Evolutionary conservation across 1,140 invertebrate genomes (phyloP), one percentile per base, ranked within the genome.

Genomic region (Nymphalis io): DNA sequence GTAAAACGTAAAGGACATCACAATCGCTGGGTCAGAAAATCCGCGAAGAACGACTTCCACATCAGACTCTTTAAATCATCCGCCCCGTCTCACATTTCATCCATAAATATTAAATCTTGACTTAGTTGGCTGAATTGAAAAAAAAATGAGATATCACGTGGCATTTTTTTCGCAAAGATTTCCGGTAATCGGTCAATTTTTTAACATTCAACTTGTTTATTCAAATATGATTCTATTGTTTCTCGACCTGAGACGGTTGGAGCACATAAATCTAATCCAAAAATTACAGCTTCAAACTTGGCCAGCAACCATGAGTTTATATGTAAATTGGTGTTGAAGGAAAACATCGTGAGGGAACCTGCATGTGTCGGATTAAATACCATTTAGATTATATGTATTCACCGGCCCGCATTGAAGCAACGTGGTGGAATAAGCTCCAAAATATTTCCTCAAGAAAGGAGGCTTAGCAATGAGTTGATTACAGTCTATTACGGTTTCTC

Each of bases 31-130:
- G 84, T 89, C 89, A 89, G 87, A 88, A 89, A 91, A 89, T 90
- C 87, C 88, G 83, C 84, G 81, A 88, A 79, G 70, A 82, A 85
- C 82, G 78, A 87, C 89, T 91, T 89, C 81, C 85, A 88, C 89
- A 87, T 91, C 84, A 85, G 85, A 84, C 85, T 86, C 80, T 90
- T 91, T 91, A 89, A 91, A 91, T 91, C 89, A 90, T 89, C 64
- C 82, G 87, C 85, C 82, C 79, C 78, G 87, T 82, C 81, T 89
- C 83, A 91, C 87, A 90, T 89, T 91, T 87, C 85, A 85, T 85
- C 88, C 85, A 90, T 91, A 90, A 91, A 91, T 91, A 91, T 91
- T 90, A 91, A 91, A 89, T 88, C 79, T 85, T 82, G 84, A 74
- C 80, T 83, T 72, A 83, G 83, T 80, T 80, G 77, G 65, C 80